Evolutionary conservation across 1,140 invertebrate species (phyloP).

Genomic region (Adelges cooleyi): DNA sequence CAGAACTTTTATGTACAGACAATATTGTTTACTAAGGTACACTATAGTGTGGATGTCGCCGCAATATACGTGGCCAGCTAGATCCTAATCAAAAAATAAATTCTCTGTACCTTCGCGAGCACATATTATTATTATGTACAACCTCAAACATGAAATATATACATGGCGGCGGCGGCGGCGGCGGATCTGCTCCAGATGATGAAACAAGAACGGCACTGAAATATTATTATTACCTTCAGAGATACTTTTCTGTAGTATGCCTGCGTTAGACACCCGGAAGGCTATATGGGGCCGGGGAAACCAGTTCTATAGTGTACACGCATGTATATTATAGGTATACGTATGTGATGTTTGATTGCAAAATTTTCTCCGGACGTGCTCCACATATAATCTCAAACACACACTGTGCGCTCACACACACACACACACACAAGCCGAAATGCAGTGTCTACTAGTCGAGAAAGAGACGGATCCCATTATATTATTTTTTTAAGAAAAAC

Average conservation of each 20-base stretch:
- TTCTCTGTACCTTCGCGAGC: neutral
- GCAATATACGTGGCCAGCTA: neutral
- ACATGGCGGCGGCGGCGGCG: neutral
- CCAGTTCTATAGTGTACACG: neutral
- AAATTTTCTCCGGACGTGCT: slow-evolving; percentile 28
- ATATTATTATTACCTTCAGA: slow-evolving; percentile 27
- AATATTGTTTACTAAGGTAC: too few species aligned
- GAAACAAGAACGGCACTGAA: slow-evolving; percentile 21
- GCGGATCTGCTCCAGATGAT: slow-evolving; percentile 21
- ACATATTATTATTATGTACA: neutral
- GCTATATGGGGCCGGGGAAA: slow-evolving; percentile 7
- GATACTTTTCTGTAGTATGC: slow-evolving; percentile 2
- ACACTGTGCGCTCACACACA: neutral
- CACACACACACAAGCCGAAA: too few species aligned
- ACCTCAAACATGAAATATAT: neutral
- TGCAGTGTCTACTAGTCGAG: too few species aligned
- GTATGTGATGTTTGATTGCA: slow-evolving; percentile 17
- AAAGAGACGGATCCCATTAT: too few species aligned
- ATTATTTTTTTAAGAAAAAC: too few species aligned
- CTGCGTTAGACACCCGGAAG: slow-evolving; percentile 24
- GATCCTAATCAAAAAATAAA: slow-evolving; percentile 18
- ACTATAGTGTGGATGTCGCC: neutral
- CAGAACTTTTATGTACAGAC: too few species aligned
- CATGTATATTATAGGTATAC: neutral
- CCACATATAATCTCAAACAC: slow-evolving; percentile 12